Evolutionary conservation across 1,140 invertebrate genomes (phyloP), one percentile per base, ranked within the genome.

Genomic region (Drosophila serrata): DNA sequence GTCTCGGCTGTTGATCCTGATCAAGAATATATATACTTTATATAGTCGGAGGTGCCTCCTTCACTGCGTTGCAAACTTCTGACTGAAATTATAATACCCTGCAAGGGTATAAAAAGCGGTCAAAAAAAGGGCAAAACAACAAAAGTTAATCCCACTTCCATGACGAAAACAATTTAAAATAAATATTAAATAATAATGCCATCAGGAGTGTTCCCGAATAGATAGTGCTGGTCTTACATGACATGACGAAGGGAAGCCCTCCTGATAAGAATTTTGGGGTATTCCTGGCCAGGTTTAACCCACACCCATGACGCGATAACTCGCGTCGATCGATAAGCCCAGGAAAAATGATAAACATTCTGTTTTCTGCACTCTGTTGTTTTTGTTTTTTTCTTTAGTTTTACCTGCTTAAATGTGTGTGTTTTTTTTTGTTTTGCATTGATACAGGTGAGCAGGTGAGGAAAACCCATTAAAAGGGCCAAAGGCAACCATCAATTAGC

Each of bases 251-350:
- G 19, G 17, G 42, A 19, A 45, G 43, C 22, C 43, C 43, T 11
- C 40, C 11, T 12, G 64, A 75, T 62, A 63, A 55, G 40, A 37
- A 37, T 33, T 45, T 6, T 3, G 24, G 68, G 48, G 67, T 51
- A 39, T 65, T 76, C 37, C 35, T 60, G n/a, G 11, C 4, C n/a
- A 60, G 39, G 39, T 72, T 81, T 72, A 64, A 19, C 79, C 76
- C 24, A 35, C 9, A 12, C 19, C 15, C 33, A 33, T 64, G 37
- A 51, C 45, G 37, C 17, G 17, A 76, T 80, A 62, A 63, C 59
- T 22, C 2, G 2, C 12, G 7, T 7, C 12, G 35, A 55, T 29
- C 24, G 59, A 78, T 65, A 64, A 62, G 63, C n/a, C 11, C 27
- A 1, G 17, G 33, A 12, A 62, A 62, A 40, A 1, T 55, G 46